A percentile compares a stretch with the other conserved stretches of the same genome.
Evolutionary conservation across 2,113 vertebrate species (phyloP).

Genomic region (Mus spicilegus): DNA sequence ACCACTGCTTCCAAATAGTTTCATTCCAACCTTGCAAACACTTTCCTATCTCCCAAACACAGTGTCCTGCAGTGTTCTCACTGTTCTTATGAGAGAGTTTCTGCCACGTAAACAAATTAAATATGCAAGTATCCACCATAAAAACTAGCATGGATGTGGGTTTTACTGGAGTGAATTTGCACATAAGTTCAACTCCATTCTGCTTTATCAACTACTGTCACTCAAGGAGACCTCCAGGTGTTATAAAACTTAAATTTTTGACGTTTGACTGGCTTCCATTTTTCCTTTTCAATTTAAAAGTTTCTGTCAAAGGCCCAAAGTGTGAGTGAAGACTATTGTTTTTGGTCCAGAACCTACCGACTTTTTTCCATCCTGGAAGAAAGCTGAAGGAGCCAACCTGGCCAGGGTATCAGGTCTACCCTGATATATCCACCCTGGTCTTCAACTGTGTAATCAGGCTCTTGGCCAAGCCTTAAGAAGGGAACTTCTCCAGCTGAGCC

Average conservation of each 20-base stretch:
- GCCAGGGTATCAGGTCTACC: conserved; percentile 28
- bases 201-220: conserved; percentile 71
- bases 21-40: conserved; percentile 13
- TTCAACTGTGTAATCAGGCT: conserved; percentile 11
- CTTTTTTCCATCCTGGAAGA: conserved; percentile 36
- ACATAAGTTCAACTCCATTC: conserved; percentile 48
- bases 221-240: conserved; percentile 78
- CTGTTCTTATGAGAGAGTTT: conserved; percentile 42
- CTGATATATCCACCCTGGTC: not conserved
- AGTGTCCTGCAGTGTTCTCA: conserved; percentile 52
- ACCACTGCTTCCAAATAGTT: conserved; percentile 38
- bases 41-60: conserved; percentile 10
- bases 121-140: conserved; percentile 38
- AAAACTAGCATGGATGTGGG: conserved; percentile 33
- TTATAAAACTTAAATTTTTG: conserved; percentile 73
- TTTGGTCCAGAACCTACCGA: conserved; percentile 36
- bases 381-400: conserved; percentile 51
- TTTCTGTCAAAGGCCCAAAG: conserved; percentile 56
- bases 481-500: conserved; percentile 39
- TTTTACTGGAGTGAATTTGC: conserved; percentile 49
- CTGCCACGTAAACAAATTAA: conserved; percentile 54
- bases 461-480: conserved; percentile 55
- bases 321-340: conserved; percentile 38
- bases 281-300: conserved; percentile 65
- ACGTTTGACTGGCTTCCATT: conserved; percentile 47